phyloP scores from a whole-genome alignment of 2,888 invertebrate species.

The Callyntrura sp. region DNA sequence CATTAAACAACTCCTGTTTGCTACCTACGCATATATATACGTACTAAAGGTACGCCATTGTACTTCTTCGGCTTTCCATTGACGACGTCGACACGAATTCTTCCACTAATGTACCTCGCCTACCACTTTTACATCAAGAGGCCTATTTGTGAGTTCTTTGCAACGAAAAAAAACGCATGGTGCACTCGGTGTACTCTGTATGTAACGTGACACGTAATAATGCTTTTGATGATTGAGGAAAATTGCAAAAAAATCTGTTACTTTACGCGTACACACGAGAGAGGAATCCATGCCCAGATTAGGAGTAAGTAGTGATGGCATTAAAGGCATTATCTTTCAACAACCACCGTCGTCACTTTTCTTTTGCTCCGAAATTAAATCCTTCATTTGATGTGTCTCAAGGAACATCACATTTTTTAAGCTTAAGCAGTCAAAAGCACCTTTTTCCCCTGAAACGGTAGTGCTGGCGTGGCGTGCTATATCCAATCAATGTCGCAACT shows the following conservation, averaged over 20 bases:
- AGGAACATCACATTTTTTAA: background rate
- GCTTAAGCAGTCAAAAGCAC: background rate
- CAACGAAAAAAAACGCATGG: background rate
- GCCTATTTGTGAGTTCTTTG: background rate
- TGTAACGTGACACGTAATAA: background rate
- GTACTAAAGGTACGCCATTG: background rate
- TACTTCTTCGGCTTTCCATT: no score
- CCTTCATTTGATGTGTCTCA: slow-evolving; percentile 43
- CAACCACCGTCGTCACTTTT: slow-evolving; percentile 28
- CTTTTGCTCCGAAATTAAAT: slow-evolving; percentile 62
- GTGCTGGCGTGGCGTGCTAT: background rate
- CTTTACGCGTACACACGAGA: background rate
- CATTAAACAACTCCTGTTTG: slow-evolving; percentile 59
- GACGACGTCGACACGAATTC: background rate
- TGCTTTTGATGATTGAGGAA: background rate
- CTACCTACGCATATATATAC: background rate
- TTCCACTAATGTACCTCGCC: slow-evolving; percentile 29
- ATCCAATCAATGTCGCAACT: background rate
- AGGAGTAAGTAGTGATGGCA: background rate
- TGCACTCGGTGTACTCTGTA: background rate
- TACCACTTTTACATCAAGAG: slow-evolving; percentile 18
- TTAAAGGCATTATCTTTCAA: no score
- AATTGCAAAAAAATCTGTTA: background rate
- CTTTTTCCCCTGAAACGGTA: no score
- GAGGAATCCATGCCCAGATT: background rate